phyloP scores from a whole-genome alignment of 2,113 vertebrate species.

The Pyrgilauda ruficollis region DNA sequence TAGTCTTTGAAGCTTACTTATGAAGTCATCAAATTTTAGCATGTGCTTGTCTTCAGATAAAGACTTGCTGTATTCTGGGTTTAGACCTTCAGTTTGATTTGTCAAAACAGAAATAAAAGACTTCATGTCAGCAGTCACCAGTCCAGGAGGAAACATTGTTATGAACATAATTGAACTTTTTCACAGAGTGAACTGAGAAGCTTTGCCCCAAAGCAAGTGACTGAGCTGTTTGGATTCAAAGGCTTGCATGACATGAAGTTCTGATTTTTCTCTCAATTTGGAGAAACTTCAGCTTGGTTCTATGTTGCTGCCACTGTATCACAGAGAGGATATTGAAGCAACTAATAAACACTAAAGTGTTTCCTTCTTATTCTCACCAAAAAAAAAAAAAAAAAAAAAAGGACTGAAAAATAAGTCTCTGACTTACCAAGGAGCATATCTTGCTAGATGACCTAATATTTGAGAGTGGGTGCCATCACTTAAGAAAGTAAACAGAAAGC shows the following conservation, averaged over 20 bases:
- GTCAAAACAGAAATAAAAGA: neutral
- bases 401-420: neutral
- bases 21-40: neutral
- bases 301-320: neutral
- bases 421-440: neutral
- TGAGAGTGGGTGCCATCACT: neutral
- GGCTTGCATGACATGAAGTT: neutral
- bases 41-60: neutral
- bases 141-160: neutral
- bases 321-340: neutral
- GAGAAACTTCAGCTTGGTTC: neutral
- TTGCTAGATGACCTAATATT: neutral
- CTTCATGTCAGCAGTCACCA: neutral
- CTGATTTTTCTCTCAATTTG: neutral
- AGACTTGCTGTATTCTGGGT: neutral
- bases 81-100: neutral
- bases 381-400: neutral
- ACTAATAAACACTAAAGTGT: neutral
- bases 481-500: slow-evolving; percentile 10
- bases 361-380: neutral
- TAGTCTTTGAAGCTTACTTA: neutral
- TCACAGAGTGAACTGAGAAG: neutral
- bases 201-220: neutral
- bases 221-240: neutral
- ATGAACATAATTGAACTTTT: accelerated